These are phyloP conservation scores for Channa maculata DNA, from an alignment of 2,113 vertebrate genomes.

Conservation along the genomic window DNA sequence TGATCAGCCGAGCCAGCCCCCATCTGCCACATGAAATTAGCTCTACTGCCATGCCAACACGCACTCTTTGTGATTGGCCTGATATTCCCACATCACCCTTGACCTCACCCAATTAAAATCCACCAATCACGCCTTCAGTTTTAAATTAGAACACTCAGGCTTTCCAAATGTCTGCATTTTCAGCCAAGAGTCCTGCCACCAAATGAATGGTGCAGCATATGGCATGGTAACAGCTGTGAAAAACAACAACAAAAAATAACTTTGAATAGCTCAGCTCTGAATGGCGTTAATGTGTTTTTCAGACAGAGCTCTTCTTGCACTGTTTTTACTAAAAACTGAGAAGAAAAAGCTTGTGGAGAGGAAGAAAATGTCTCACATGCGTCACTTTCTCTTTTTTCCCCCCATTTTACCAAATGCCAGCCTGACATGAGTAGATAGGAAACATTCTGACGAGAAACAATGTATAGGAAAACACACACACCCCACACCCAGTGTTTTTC, in stretches of 20 bases:
- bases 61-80: slow-evolving; percentile 44
- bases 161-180: slow-evolving; percentile 52
- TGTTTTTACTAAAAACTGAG: slow-evolving; percentile 25
- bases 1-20: slow-evolving; percentile 33
- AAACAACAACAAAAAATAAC: slow-evolving; percentile 33
- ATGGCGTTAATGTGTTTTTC: slow-evolving; percentile 23
- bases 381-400: slow-evolving; percentile 1
- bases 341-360: slow-evolving; percentile 9
- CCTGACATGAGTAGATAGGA: slow-evolving; percentile 25
- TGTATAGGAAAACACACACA: slow-evolving; percentile 16
- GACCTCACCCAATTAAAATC: slow-evolving; percentile 69
- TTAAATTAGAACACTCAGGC: slow-evolving; percentile 53
- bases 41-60: slow-evolving; percentile 45
- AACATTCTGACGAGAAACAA: slow-evolving; percentile 38
- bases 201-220: slow-evolving; percentile 56
- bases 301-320: neutral
- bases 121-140: slow-evolving; percentile 49
- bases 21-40: slow-evolving; percentile 70
- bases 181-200: slow-evolving; percentile 35
- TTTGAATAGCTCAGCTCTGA: slow-evolving; percentile 16
- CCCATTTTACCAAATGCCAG: slow-evolving; percentile 45
- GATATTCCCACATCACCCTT: slow-evolving; percentile 54
- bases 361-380: neutral
- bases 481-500: slow-evolving; percentile 20
- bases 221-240: slow-evolving; percentile 35